A percentile compares a stretch with the other conserved stretches of the same genome.
Evolutionary conservation across 2,888 invertebrate species (phyloP).

Genomic region (Erebia palarica): DNA sequence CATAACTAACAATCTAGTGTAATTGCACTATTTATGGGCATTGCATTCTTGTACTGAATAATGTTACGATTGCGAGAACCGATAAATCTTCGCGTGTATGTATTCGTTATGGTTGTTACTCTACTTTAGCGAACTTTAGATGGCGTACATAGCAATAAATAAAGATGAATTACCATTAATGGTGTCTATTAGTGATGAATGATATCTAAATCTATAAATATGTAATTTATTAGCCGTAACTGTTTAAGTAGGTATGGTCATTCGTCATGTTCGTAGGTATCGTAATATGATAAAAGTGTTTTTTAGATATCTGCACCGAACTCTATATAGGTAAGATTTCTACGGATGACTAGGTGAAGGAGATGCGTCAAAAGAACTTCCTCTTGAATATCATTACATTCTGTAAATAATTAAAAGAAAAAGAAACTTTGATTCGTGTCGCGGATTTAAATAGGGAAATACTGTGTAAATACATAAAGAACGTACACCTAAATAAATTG

Average conservation of each 20-base stretch:
- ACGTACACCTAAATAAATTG: too few species aligned
- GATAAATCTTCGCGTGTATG: slow-evolving; percentile 38
- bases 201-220: slow-evolving; percentile 12
- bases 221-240: slow-evolving; percentile 1
- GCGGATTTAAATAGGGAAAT: too few species aligned
- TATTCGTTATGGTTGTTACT: slow-evolving; percentile 32
- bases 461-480: too few species aligned
- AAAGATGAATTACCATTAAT: slow-evolving; percentile 21
- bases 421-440: too few species aligned
- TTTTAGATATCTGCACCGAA: not conserved
- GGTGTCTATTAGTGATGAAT: slow-evolving; percentile 9
- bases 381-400: too few species aligned
- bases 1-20: slow-evolving; percentile 52
- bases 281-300: not conserved
- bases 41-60: slow-evolving; percentile 39
- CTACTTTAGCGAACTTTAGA: slow-evolving; percentile 24
- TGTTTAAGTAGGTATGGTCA: not conserved
- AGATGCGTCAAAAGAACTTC: too few species aligned
- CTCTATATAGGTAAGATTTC: not conserved
- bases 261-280: not conserved
- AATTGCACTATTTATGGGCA: slow-evolving; percentile 54
- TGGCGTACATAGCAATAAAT: slow-evolving; percentile 22
- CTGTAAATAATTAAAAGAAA: too few species aligned
- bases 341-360: not conserved
- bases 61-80: slow-evolving; percentile 36